Base-by-base conservation (phyloP, 1,140 invertebrate genomes). In the Onthophagus taurus region DNA sequence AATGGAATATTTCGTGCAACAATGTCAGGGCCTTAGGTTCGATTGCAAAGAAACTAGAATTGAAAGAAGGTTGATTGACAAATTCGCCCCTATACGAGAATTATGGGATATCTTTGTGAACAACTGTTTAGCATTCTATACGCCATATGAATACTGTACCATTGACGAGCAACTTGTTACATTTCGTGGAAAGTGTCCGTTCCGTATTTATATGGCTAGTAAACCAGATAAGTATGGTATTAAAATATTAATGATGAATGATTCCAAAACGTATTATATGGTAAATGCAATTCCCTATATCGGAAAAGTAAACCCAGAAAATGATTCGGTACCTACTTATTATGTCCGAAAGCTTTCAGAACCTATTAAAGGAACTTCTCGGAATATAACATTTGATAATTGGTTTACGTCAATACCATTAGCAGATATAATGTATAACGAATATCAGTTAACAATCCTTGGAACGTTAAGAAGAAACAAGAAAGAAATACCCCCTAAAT, bases 171-270 rank as follows among this genome's bases (percentile, higher is more conserved):
- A 55, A 42, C 38, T 68, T 6, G 37, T 51, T 35, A 29, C 44
- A 11, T 68, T 64, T 42, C 26, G 60, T 16, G 65, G 64, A 31
- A 35, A 55, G 14, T 64, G 59, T 45, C 6, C 19, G 14, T 68
- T 67, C 49, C 42, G 55, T 23, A 50, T 60, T 17, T 68, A 67
- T 37, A 65, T 72, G 19, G 59, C 58, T 8, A 57, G 51, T 30
- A 70, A 71, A 54, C 65, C 66, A 2, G 58, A 55, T 42, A 70
- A 66, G 47, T 70, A 67, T 50, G 66, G 58, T 4, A 57, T 68
- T 26, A 69, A 69, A 54, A 50, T 58, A 42, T 60, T 37, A 48
- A 46, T 41, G 18, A 7, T 48, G 18, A 42, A 35, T 12, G 50
- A 52, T 39, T n/a, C 36, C 19, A 24, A 13, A 12, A 49, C 29